Base-by-base conservation (phyloP, 2,888 invertebrate genomes). In the Lepeophtheirus nordmannii region DNA sequence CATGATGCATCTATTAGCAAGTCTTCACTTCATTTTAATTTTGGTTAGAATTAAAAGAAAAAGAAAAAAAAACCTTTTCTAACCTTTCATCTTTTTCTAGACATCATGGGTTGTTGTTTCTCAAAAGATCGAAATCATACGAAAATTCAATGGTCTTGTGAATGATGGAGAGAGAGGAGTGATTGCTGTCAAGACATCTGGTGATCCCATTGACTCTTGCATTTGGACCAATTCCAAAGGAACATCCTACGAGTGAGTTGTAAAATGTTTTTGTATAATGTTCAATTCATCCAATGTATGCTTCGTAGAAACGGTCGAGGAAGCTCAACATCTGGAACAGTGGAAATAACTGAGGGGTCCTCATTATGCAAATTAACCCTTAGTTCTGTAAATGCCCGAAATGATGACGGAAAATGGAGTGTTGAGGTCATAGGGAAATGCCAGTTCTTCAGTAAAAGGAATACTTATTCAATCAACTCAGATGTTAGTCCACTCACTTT, bases 141-240 rank as follows among this genome's bases (percentile, higher is more conserved):
- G 53, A 14, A 46, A 17, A n/a, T n/a, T 17, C 14, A 46, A 46
- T 17, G 53, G 53, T 8, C 53, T 46, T 8, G 53, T 46, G 53
- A 46, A 46, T 46, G 17, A 46, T 8, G 53, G 53, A 46, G 53
- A 46, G 53, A 2, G 53, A 14, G 53, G 53, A 46, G 53, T 46
- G 53, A 46, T 46, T 46, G 53, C 53, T 17, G 17, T 46, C 8
- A 46, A 46, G 7, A 46, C 53, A 46, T 46, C 53, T 46, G 53
- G 53, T n/a, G 53, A 46, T 46, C 53, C 53, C 53, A 46, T 46
- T 46, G 53, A 46, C 8, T n/a, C 53, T n/a, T 46, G 53, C 8
- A 46, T 46, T 46, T 46, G 53, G 53, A 46, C n/a, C 17, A 46
- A 17, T 46, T 8, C 53, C 1, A 46, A 17, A 46, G 53, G 53